phyloP scores from a whole-genome alignment of 2,113 vertebrate genomes.

The Gambusia holbrooki region DNA sequence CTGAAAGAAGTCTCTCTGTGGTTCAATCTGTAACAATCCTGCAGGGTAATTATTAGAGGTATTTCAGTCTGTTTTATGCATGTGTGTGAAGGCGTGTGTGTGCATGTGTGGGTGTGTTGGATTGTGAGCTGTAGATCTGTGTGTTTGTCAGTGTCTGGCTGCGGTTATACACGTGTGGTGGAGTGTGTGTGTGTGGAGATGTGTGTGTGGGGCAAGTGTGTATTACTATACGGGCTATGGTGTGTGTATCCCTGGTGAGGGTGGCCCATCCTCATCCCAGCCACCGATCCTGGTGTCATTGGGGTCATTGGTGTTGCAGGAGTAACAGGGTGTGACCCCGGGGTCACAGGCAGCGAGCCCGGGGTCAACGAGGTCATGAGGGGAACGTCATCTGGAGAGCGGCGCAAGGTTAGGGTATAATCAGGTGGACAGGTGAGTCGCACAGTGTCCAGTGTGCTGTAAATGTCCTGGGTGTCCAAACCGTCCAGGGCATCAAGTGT shows the following conservation, averaged over 20 bases:
- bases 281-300: constrained; percentile 92
- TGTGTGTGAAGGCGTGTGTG: constrained; percentile 24
- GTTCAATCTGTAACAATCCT: constrained; percentile 75
- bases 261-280: constrained; percentile 89
- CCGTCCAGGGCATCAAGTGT: constrained; percentile 78
- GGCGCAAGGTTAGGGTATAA: constrained; percentile 92
- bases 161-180: constrained; percentile 93
- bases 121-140: constrained; percentile 39
- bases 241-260: constrained; percentile 89
- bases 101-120: constrained; percentile 14
- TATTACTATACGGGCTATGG: constrained; percentile 91
- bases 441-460: constrained; percentile 85
- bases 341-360: constrained; percentile 74
- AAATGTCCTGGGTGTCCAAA: constrained; percentile 79
- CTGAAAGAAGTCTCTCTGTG: constrained; percentile 65
- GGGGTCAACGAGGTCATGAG: constrained; percentile 92
- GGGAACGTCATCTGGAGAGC: constrained; percentile 92
- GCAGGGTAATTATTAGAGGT: constrained; percentile 79
- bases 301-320: constrained; percentile 83
- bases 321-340: constrained; percentile 77
- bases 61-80: constrained; percentile 71
- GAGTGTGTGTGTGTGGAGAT: constrained; percentile 87
- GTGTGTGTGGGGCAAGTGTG: constrained; percentile 94
- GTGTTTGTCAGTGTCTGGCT: constrained; percentile 46
- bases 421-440: constrained; percentile 92